A percentile compares a stretch with the other conserved stretches of the same genome.
These are phyloP conservation scores for Brachionus calyciflorus DNA, from an alignment of 1,140 invertebrate genomes.

Conservation along the genomic window DNA sequence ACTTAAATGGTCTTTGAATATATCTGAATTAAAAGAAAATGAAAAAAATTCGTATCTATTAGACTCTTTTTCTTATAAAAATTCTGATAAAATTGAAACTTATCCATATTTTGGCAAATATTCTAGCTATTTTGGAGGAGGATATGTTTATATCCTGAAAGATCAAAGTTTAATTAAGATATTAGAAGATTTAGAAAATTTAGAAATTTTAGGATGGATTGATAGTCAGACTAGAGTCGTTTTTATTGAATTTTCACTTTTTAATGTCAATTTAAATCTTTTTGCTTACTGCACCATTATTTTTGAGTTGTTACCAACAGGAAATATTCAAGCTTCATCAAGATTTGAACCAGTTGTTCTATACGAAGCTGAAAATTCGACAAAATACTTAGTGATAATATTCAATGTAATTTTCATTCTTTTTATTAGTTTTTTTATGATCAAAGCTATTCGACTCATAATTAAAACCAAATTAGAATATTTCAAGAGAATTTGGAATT, in stretches of 20 bases:
- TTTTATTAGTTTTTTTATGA: conserved; percentile 63
- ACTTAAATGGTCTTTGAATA: conserved; percentile 1
- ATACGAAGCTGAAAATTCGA: conserved; percentile 53
- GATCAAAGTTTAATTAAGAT: conserved; percentile 55
- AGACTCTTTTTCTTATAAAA: too few species aligned
- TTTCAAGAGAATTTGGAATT: conserved; percentile 60
- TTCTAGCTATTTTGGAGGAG: conserved; percentile 64
- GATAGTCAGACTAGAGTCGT: conserved; percentile 64
- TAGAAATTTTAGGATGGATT: conserved; percentile 64
- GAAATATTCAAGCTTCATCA: conserved; percentile 62
- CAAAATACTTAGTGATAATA: conserved; percentile 54
- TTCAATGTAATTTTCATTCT: conserved; percentile 59
- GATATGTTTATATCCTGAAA: conserved; percentile 62
- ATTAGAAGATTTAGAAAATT: conserved; percentile 61
- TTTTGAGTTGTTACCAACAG: conserved; percentile 63
- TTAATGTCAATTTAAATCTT: conserved; percentile 65
- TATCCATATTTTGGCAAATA: conserved; percentile 61
- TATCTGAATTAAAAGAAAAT: background rate
- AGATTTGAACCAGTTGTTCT: conserved; percentile 60
- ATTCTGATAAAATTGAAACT: conserved; percentile 55
- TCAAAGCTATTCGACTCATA: background rate
- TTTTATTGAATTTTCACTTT: conserved; percentile 65
- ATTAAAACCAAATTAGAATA: conserved; percentile 52
- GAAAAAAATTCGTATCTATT: too few species aligned
- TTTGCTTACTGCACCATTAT: conserved; percentile 63